Base-by-base conservation (phyloP, 2,888 invertebrate genomes). In the Cyclophora albipunctata region DNA sequence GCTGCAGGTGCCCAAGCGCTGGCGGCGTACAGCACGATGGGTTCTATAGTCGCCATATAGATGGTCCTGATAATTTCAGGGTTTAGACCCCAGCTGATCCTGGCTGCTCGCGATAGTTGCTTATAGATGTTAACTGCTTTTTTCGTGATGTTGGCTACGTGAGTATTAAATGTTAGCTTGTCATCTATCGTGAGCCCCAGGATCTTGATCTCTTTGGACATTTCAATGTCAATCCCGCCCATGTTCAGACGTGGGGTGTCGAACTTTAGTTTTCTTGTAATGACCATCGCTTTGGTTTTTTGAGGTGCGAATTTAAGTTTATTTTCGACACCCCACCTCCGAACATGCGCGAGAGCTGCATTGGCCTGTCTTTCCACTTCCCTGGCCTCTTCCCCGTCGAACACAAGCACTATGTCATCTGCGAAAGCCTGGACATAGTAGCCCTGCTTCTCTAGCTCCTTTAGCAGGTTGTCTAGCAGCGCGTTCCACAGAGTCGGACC, bases 401-500 rank as follows among this genome's bases (percentile, higher is more conserved):
- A 33, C 1, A 45, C 6, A 3, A 47, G 20, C 2, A 42, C 47
- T 2, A 53, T 34, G 5, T 53, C 53, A 20, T 53, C 53, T 1
- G 51, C 51, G 33, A 51, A 47, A 1, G 46, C 53, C 45, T 51
- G 48, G 4, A 34, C 4, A 33, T 50, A 41, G 2, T 20, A 48
- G 3, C 45, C 46, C 2, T n/a, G 7, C 2, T 5, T 7, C 2
- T 50, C 40, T 0, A 51, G 42, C 2, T 7, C 44, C 4, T 49
- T 6, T 0, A 54, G 51, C 2, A 54, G 37, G 0, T 47, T 49
- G n/a, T 55, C 46, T n/a, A 53, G 47, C 3, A 49, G 45, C 0
- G 53, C 34, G 34, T 56, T 50, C 53, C 53, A 53, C 0, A 51
- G 33, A 2, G 46, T 45, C n/a, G 56, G 56, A 2, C 56, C 53